phyloP scores from a whole-genome alignment of 2,797 vertebrate species.

The Micropoecilia bifurca region DNA sequence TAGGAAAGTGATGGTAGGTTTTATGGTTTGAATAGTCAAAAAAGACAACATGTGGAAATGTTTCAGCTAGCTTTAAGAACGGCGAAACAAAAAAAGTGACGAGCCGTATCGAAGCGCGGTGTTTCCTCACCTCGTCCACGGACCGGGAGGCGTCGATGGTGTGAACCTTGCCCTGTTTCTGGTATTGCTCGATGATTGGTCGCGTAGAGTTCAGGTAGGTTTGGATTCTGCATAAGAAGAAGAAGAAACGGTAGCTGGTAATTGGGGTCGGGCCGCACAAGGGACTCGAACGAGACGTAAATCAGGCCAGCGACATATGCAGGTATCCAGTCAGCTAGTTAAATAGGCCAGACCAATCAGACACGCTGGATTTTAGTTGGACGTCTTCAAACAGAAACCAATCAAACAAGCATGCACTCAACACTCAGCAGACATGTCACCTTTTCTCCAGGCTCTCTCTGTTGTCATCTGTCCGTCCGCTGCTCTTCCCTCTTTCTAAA shows the following conservation, averaged over 20 bases:
- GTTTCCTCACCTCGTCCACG: conserved; percentile 89
- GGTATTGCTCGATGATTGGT: conserved; percentile 92
- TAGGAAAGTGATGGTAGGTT: no score
- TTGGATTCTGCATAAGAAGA: conserved; percentile 85
- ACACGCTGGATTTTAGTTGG: not conserved
- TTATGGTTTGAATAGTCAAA: no score
- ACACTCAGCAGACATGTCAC: conserved; percentile 69
- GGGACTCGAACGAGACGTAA: conserved; percentile 53
- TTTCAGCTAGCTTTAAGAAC: not conserved
- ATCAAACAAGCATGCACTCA: not conserved
- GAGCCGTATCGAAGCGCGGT: not conserved
- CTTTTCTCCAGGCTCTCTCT: conserved; percentile 95
- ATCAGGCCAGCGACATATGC: conserved; percentile 61
- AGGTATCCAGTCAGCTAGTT: conserved; percentile 43
- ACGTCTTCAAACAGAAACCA: not conserved
- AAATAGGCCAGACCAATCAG: conserved; percentile 57
- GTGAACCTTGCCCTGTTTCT: conserved; percentile 90
- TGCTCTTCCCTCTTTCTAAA: conserved; percentile 95
- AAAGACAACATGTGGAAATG: not conserved
- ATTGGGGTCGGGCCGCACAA: conserved; percentile 56
- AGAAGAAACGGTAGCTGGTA: conserved; percentile 38
- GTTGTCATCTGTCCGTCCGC: conserved; percentile 96
- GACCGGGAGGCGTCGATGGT: conserved; percentile 91
- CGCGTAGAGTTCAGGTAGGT: conserved; percentile 95
- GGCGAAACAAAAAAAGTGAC: not conserved